A percentile compares a stretch with the other conserved stretches of the same genome.
Evolutionary conservation across 64 coral and sea anemone genomes (phyloP).

Genomic region (Pocillopora verrucosa): DNA sequence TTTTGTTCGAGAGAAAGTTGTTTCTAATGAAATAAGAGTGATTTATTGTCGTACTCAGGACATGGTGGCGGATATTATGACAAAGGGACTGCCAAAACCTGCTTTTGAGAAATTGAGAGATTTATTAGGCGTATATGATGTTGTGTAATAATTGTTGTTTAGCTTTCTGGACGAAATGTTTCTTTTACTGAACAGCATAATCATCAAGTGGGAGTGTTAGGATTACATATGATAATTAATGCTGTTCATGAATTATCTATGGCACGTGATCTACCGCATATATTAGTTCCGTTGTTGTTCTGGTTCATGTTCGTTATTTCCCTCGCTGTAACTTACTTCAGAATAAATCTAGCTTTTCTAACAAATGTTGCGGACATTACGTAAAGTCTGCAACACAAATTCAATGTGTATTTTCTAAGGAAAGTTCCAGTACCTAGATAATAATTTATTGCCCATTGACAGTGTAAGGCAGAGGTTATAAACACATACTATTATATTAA

Average conservation of each 20-base stretch:
- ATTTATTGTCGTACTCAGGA: constrained; percentile 37
- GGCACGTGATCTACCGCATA: too few relatives aligned
- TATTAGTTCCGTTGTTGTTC: too few relatives aligned
- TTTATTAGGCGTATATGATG: constrained; percentile 24
- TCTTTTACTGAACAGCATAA: constrained; percentile 20
- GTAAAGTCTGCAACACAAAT: too few relatives aligned
- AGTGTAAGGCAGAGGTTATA: too few relatives aligned
- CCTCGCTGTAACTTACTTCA: too few relatives aligned
- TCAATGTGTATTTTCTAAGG: too few relatives aligned
- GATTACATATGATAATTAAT: not conserved
- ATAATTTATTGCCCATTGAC: too few relatives aligned
- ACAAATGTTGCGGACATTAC: too few relatives aligned
- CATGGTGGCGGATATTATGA: constrained; percentile 57
- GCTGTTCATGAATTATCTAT: not conserved
- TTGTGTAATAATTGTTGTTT: not conserved
- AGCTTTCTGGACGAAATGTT: not conserved
- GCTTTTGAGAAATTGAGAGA: constrained; percentile 51
- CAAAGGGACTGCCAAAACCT: constrained; percentile 29
- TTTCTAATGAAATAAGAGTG: constrained; percentile 42
- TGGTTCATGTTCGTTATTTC: too few relatives aligned
- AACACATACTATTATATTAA: too few relatives aligned
- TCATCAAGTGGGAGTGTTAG: constrained; percentile 53
- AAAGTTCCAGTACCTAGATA: too few relatives aligned
- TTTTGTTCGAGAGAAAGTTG: constrained; percentile 56
- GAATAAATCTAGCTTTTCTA: too few relatives aligned